Conservation (phyloP, 2,113 vertebrate species). For the Pampusana beccarii region DNA sequence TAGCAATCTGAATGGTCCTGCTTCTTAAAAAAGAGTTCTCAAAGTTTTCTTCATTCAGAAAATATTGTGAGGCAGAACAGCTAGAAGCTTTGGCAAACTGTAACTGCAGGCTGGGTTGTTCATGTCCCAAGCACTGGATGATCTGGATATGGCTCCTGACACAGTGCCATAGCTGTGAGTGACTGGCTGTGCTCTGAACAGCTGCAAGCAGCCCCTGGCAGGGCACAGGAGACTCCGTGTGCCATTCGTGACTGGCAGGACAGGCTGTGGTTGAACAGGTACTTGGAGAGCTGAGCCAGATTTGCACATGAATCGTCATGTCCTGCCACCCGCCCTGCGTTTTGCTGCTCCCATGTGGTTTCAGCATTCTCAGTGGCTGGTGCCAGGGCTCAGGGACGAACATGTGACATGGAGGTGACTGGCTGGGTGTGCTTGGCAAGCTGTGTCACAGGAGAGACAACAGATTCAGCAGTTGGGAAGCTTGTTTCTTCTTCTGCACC, state of each 20-base stretch:
- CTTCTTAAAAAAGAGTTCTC: background rate
- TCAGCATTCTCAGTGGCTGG: rapidly evolving
- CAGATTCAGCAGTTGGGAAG: background rate
- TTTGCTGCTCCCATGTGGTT: background rate
- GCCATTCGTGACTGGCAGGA: rapidly evolving
- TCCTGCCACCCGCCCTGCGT: rapidly evolving
- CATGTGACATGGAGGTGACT: background rate
- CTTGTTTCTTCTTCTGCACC: background rate
- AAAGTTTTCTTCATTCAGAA: background rate
- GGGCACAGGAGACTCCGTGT: rapidly evolving
- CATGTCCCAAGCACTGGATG: background rate
- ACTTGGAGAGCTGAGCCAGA: background rate
- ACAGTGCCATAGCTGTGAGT: rapidly evolving
- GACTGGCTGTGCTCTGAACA: background rate
- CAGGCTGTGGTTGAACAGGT: background rate
- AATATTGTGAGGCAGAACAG: background rate
- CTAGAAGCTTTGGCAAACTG: background rate
- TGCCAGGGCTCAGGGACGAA: rapidly evolving
- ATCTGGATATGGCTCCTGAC: background rate
- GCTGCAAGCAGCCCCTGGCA: background rate
- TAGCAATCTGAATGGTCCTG: background rate
- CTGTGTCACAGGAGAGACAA: background rate
- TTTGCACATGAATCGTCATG: rapidly evolving
- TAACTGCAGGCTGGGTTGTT: rapidly evolving
- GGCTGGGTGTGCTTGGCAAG: background rate